Base-by-base conservation (phyloP, 1,140 invertebrate species). In the Cotesia chilonis region DNA sequence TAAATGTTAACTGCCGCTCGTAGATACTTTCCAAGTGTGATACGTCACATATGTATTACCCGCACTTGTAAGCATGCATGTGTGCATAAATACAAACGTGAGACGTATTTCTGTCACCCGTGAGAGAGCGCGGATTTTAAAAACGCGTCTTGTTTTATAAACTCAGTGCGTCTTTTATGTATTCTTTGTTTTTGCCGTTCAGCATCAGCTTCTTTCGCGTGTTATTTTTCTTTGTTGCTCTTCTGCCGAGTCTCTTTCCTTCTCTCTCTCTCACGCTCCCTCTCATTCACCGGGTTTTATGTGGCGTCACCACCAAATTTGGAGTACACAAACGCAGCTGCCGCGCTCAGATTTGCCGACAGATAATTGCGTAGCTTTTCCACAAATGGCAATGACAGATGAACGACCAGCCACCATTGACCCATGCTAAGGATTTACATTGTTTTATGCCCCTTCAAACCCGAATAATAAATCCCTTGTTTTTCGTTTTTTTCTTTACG, bases 361-460 rank as follows among this genome's bases (percentile, higher is more conserved):
- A 74, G 80, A 82, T 84, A 84, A 85, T 84, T 83, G 82, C 81
- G 74, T 78, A 78, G 80, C 79, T 85, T 84, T 85, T 79, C 84
- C 83, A 81, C 80, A 85, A 85, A 85, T 83, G 84, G 84, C 77
- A 78, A 59, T 28, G 57, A 59, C 57, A 59, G 57, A 59, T 59
- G 57, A 59, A 59, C 57, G 57, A 47, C 41, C 41, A 47, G 41
- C 41, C 41, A 47, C 57, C 57, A 59, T 36, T 59, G 57, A 59
- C 57, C 57, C 17, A 47, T 47, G 41, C 41, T 10, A 28, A 28
- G 28, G 41, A 47, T 47, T 47, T 47, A 6, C 41, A 47, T 47
- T 47, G 41, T 47, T 47, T 47, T 47, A 47, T 47, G 10, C 41
- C 10, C 41, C 6, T 47, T 10, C 41, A 6, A 47, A 47, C 6